These are phyloP conservation scores for Manis crassicaudata DNA, from an alignment of 2,797 vertebrate genomes.

Conservation along the genomic window DNA sequence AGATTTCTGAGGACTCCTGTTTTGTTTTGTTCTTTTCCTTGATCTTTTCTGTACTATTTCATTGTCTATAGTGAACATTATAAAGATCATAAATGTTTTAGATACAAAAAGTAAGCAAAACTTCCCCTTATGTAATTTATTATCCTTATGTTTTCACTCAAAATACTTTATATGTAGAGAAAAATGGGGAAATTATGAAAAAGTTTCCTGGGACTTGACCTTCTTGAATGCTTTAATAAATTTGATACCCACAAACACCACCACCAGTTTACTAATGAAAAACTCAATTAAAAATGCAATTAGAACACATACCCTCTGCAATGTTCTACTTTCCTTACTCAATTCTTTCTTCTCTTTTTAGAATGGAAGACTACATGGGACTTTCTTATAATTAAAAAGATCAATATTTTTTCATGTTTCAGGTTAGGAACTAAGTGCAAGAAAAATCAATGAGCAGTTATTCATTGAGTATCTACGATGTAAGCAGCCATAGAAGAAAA, in stretches of 20 bases:
- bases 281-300: not conserved
- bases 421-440: not conserved
- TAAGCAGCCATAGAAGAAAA: not conserved
- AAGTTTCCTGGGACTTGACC: not conserved
- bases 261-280: not conserved
- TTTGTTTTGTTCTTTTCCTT: not conserved
- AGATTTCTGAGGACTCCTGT: not conserved
- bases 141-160: not conserved
- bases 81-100: not conserved
- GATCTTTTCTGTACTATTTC: not conserved
- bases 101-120: not conserved
- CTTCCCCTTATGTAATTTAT: not conserved
- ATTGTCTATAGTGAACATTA: not conserved
- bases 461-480: not conserved
- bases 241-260: not conserved
- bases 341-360: constrained; percentile 2
- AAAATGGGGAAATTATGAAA: not conserved
- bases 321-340: not conserved
- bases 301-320: not conserved
- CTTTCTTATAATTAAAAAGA: constrained; percentile 9
- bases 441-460: not conserved
- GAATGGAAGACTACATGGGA: not conserved
- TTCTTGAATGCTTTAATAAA: not conserved
- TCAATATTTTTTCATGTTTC: not conserved
- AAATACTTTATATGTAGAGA: not conserved